phyloP scores from a whole-genome alignment of 2,797 vertebrate species.

The Poliocrania exsul region DNA sequence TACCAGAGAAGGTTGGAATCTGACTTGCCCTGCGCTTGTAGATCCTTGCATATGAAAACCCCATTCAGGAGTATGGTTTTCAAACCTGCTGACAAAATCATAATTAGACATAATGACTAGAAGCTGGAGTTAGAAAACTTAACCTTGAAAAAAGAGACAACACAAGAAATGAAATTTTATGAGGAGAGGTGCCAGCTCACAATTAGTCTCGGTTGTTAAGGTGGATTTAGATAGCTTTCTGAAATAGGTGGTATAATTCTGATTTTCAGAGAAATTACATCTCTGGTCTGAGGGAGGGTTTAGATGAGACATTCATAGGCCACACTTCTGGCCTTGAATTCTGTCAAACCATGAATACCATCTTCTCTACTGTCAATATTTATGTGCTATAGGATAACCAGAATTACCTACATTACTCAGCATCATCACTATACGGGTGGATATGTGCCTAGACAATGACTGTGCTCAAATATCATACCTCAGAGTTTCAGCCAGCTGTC shows the following conservation, averaged over 20 bases:
- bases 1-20: background rate
- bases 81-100: background rate
- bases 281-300: background rate
- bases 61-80: background rate
- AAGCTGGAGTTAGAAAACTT: background rate
- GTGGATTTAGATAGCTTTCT: background rate
- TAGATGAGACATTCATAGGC: background rate
- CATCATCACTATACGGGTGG: background rate
- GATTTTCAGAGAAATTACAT: background rate
- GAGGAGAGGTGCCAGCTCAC: background rate
- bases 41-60: background rate
- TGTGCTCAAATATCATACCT: background rate
- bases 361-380: background rate
- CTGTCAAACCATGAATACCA: background rate
- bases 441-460: rapidly evolving
- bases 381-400: background rate
- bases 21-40: background rate
- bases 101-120: constrained; percentile 12
- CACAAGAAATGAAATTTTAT: background rate
- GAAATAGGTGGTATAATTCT: background rate
- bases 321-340: background rate
- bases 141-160: background rate
- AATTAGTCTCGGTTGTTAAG: background rate
- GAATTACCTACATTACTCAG: background rate
- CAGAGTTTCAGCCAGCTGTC: background rate